Evolutionary conservation across 1,140 invertebrate genomes (phyloP).

Genomic region (Triops longicaudatus): DNA sequence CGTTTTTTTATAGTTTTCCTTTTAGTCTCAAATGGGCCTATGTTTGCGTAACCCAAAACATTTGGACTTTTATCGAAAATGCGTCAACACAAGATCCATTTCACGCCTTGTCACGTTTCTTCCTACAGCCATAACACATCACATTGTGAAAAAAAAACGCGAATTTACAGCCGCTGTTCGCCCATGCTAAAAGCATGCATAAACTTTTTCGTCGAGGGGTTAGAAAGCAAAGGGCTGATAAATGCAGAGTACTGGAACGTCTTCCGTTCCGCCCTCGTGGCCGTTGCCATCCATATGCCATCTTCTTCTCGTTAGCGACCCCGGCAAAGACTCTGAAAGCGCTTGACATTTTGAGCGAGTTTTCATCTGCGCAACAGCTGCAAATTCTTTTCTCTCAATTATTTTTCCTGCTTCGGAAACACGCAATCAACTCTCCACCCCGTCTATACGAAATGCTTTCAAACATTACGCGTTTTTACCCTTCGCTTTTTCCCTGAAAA

Average conservation of each 20-base stretch:
- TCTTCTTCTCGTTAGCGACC: neutral
- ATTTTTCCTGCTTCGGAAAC: too few relatives aligned
- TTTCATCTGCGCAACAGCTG: constrained; percentile 7
- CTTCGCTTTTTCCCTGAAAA: too few relatives aligned
- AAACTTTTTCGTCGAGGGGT: neutral
- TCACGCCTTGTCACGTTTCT: too few relatives aligned
- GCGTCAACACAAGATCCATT: too few relatives aligned
- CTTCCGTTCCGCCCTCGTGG: neutral
- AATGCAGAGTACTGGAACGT: too few relatives aligned
- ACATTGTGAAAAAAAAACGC: neutral
- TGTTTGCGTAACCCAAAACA: too few relatives aligned
- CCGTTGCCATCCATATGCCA: neutral
- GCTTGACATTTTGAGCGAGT: neutral
- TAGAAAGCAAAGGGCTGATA: neutral
- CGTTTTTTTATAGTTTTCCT: neutral
- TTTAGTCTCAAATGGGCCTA: too few relatives aligned
- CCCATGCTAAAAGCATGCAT: neutral
- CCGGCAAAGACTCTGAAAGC: neutral
- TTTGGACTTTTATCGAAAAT: too few relatives aligned
- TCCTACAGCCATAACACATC: too few relatives aligned
- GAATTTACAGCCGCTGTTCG: neutral
- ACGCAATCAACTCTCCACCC: too few relatives aligned
- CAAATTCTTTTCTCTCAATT: neutral
- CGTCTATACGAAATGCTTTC: too few relatives aligned
- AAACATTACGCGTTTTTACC: too few relatives aligned